Conservation (phyloP, 2,113 vertebrate genomes). For the Pelmatolapia mariae region DNA sequence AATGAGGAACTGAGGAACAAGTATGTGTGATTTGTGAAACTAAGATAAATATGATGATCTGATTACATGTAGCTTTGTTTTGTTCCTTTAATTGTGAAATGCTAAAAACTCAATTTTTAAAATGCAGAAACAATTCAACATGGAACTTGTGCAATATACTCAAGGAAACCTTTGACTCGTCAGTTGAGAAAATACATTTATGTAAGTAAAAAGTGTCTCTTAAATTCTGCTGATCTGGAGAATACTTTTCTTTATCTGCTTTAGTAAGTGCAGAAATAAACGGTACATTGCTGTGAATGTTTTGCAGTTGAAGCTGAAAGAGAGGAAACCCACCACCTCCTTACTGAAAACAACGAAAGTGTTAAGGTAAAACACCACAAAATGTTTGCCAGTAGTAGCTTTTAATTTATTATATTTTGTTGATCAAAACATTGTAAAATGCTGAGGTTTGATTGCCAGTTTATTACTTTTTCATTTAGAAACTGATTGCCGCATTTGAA, state of each 20-base stretch:
- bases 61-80: background rate
- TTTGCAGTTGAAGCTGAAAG: conserved; percentile 86
- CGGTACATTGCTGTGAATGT: background rate
- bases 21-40: conserved; percentile 63
- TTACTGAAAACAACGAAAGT: conserved; percentile 77
- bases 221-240: background rate
- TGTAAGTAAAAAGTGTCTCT: conserved; percentile 74
- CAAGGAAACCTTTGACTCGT: conserved; percentile 83
- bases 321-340: conserved; percentile 83
- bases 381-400: background rate
- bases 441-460: background rate
- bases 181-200: conserved; percentile 81
- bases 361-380: conserved; percentile 76
- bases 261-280: background rate
- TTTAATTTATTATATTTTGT: background rate
- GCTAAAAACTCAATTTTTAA: background rate
- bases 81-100: background rate
- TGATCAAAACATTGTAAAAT: background rate
- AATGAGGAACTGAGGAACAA: conserved; percentile 87
- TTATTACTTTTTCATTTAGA: conserved; percentile 64
- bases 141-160: conserved; percentile 85
- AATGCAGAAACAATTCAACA: conserved; percentile 77
- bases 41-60: background rate
- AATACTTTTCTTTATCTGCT: background rate
- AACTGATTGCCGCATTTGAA: conserved; percentile 82